Evolutionary conservation across 2,113 vertebrate species (phyloP).

Genomic region (Oreochromis spilurus): DNA sequence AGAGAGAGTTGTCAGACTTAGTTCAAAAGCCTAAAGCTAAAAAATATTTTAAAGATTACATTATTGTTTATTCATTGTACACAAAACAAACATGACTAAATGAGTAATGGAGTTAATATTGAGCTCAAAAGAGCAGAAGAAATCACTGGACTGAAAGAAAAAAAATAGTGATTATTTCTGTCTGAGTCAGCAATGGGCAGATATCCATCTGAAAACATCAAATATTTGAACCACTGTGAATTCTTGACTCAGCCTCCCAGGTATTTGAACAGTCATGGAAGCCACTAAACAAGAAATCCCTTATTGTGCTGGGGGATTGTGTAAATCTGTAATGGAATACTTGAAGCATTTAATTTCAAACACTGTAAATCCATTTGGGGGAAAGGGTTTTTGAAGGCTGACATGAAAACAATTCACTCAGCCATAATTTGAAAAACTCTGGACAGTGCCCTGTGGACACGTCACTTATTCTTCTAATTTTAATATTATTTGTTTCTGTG

Average conservation of each 20-base stretch:
- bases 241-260: neutral
- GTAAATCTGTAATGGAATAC: constrained; percentile 24
- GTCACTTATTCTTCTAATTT: neutral
- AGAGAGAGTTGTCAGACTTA: neutral
- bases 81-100: neutral
- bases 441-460: neutral
- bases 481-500: neutral
- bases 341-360: constrained; percentile 35
- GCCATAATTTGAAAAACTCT: neutral
- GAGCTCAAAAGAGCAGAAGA: neutral
- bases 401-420: constrained; percentile 6
- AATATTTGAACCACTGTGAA: neutral
- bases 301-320: neutral
- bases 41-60: neutral
- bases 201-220: constrained; percentile 23
- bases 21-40: neutral
- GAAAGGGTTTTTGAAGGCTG: neutral
- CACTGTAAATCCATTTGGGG: constrained; percentile 11
- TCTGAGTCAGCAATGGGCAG: neutral
- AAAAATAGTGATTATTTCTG: neutral
- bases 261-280: neutral
- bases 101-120: constrained; percentile 8
- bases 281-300: neutral
- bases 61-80: constrained; percentile 4
- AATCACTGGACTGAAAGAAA: neutral